Conservation (phyloP, 2,888 invertebrate species). For the Cheilosia vulpina region DNA sequence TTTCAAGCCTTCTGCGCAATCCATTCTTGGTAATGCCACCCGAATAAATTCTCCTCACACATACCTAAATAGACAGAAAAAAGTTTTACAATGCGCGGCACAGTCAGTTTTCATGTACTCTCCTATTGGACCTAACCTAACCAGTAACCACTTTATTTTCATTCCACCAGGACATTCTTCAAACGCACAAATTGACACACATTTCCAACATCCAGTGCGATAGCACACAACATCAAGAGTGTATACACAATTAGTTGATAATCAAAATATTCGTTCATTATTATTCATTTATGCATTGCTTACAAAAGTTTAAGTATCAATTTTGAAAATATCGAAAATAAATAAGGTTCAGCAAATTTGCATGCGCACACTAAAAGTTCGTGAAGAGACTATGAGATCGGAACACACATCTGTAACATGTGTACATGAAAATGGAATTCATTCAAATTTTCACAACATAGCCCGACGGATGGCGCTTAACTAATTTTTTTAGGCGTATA, state of each 20-base stretch:
- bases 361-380: slow-evolving; percentile 21
- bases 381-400: slow-evolving; percentile 11
- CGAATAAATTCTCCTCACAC: too few relatives aligned
- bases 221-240: slow-evolving; percentile 1
- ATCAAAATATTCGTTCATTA: slow-evolving; percentile 34
- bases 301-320: slow-evolving; percentile 40
- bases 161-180: not conserved
- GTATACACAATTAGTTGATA: slow-evolving; percentile 33
- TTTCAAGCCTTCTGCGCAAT: too few relatives aligned
- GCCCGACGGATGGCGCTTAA: slow-evolving; percentile 31
- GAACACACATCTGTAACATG: not conserved
- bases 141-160: too few relatives aligned
- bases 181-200: not conserved
- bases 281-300: slow-evolving; percentile 53
- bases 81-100: too few relatives aligned
- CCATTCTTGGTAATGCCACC: too few relatives aligned
- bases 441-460: slow-evolving; percentile 46
- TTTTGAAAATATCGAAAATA: slow-evolving; percentile 24
- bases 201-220: slow-evolving; percentile 2
- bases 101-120: too few relatives aligned
- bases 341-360: slow-evolving; percentile 6
- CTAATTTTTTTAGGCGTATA: not conserved
- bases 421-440: slow-evolving; percentile 26
- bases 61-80: not conserved
- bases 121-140: too few relatives aligned